These are phyloP conservation scores for Plumapathes pennacea DNA, from an alignment of 92 coral and sea anemone genomes.

Conservation along the genomic window DNA sequence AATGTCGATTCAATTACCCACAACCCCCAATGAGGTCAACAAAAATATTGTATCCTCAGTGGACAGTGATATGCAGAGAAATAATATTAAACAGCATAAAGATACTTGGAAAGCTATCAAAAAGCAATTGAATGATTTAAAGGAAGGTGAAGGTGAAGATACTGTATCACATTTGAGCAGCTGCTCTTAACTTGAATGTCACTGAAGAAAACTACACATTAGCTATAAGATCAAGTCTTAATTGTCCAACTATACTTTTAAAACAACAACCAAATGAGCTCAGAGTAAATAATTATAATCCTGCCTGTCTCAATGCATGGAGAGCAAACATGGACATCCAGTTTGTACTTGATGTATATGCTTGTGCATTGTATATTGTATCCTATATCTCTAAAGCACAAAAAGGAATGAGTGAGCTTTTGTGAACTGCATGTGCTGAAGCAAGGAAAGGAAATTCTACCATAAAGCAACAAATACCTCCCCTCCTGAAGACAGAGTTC, in stretches of 20 bases:
- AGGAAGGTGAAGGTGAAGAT: slow-evolving; percentile 48
- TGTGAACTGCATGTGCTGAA: slow-evolving; percentile 26
- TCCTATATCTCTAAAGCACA: slow-evolving; percentile 55
- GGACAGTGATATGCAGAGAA: slow-evolving; percentile 8
- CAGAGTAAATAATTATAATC: slow-evolving; percentile 51
- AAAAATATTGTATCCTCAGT: slow-evolving; percentile 31
- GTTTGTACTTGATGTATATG: slow-evolving; percentile 49
- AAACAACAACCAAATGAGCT: slow-evolving; percentile 53
- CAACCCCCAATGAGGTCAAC: slow-evolving; percentile 41
- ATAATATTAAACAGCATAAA: slow-evolving; percentile 9
- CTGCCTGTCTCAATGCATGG: slow-evolving; percentile 52
- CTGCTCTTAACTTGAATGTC: slow-evolving; percentile 22
- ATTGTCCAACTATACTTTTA: slow-evolving; percentile 53
- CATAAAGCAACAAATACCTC: too few relatives aligned
- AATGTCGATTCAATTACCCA: slow-evolving; percentile 23
- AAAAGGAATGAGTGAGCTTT: slow-evolving; percentile 44
- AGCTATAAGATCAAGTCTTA: slow-evolving; percentile 46
- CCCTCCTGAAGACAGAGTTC: too few relatives aligned
- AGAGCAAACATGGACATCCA: slow-evolving; percentile 54
- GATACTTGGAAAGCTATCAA: slow-evolving; percentile 39
- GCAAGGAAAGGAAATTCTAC: too few relatives aligned
- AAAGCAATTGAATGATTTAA: slow-evolving; percentile 2
- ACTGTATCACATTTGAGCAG: slow-evolving; percentile 50
- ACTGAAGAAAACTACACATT: slow-evolving; percentile 48
- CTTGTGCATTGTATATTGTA: slow-evolving; percentile 54